These are phyloP conservation scores for Drosophila quadrilineata DNA, from an alignment of 1,140 invertebrate genomes.

Conservation along the genomic window DNA sequence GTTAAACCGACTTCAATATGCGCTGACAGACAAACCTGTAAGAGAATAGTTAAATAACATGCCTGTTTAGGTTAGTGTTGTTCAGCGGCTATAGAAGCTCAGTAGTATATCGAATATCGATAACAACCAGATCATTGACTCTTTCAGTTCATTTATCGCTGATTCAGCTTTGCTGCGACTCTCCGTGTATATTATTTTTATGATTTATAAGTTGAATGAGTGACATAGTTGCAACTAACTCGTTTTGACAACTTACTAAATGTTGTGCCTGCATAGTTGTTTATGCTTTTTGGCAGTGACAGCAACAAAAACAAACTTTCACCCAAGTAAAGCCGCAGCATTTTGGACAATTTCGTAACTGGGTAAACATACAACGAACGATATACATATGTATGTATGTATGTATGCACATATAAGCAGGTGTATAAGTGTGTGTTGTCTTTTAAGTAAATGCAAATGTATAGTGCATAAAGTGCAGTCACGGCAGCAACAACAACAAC, in stretches of 20 bases:
- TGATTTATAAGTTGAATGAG: too few relatives aligned
- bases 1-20: neutral
- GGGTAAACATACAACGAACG: conserved; percentile 60
- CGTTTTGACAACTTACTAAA: conserved; percentile 6
- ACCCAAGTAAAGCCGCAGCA: conserved; percentile 74
- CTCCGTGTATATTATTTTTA: too few relatives aligned
- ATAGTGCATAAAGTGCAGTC: conserved; percentile 71
- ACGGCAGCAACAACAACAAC: conserved; percentile 13
- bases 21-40: neutral
- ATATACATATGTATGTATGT: conserved; percentile 15
- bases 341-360: conserved; percentile 79
- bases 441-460: conserved; percentile 77
- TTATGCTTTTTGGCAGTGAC: conserved; percentile 27
- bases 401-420: conserved; percentile 27
- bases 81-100: too few relatives aligned
- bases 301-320: conserved; percentile 67
- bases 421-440: conserved; percentile 19
- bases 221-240: neutral
- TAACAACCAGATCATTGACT: too few relatives aligned
- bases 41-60: neutral
- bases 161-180: too few relatives aligned
- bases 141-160: too few relatives aligned
- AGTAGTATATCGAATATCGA: too few relatives aligned
- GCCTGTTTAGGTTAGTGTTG: too few relatives aligned
- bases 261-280: conserved; percentile 19